phyloP scores from a whole-genome alignment of 2,797 vertebrate species.

The Lateolabrax maculatus region DNA sequence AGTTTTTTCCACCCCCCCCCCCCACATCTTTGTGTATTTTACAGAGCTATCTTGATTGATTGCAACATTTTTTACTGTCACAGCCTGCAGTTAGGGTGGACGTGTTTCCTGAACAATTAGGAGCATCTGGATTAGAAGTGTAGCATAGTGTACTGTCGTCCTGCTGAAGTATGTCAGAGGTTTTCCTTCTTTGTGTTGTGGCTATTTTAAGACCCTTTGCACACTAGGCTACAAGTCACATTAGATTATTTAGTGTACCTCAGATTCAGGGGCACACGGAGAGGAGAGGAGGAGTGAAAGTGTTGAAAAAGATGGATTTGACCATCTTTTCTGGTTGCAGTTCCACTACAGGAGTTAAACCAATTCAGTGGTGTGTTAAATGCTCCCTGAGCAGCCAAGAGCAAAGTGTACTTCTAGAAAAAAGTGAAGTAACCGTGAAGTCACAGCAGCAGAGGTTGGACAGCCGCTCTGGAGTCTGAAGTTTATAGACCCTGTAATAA shows the following conservation, averaged over 20 bases:
- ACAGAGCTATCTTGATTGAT: conserved; percentile 74
- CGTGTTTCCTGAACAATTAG: conserved; percentile 70
- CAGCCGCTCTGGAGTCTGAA: conserved; percentile 65
- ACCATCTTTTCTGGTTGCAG: conserved; percentile 27
- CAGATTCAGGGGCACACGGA: conserved; percentile 31
- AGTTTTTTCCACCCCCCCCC: conserved; percentile 52
- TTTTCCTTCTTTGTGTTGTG: conserved; percentile 64
- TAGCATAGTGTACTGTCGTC: no score
- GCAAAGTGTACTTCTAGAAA: conserved; percentile 50
- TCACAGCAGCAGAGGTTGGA: conserved; percentile 52
- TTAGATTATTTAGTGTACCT: conserved; percentile 63
- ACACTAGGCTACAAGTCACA: conserved; percentile 31
- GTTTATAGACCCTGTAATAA: conserved; percentile 81
- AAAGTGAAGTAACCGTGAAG: conserved; percentile 64
- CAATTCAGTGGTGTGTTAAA: conserved; percentile 17
- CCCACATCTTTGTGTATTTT: conserved; percentile 67
- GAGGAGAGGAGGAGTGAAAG: conserved; percentile 27
- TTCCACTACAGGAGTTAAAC: conserved; percentile 37
- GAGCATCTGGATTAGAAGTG: conserved; percentile 67
- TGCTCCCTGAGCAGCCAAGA: conserved; percentile 28
- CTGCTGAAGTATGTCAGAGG: conserved; percentile 55
- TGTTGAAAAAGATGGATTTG: conserved; percentile 16
- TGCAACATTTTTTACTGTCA: conserved; percentile 78
- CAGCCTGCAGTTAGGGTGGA: conserved; percentile 66
- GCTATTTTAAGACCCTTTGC: conserved; percentile 57